Evolutionary conservation across 2,797 vertebrate genomes (phyloP), one percentile per base, ranked within the genome.

Genomic region (Neomorphus geoffroyi): DNA sequence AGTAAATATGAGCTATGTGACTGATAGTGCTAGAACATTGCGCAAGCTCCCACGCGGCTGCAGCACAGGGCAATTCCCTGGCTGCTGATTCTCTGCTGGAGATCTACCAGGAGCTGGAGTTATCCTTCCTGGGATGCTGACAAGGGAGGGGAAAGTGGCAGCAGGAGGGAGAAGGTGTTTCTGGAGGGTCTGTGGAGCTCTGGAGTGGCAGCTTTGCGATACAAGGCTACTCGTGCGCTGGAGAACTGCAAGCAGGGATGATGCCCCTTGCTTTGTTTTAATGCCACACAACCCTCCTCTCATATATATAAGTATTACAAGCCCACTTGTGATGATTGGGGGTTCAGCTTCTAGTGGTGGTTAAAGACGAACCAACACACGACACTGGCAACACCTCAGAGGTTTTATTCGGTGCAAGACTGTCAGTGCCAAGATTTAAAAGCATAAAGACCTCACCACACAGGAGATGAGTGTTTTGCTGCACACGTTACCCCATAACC

Each of bases 1-100:
- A 73, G 95, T 54, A 95, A 95, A 62, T 69, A 32, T 37, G 79
- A 96, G 93, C 4, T 41, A 93, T 67, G 95, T 82, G 94, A 80
- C 86, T 74, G 94, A 96, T 48, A 88, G 90, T 1, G 11, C 9
- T 22, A 53, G 92, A 90, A 78, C 60, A 75, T 83, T 61, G 84
- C 32, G 11, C 65, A 41, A 80, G 86, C 65, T 92, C 87, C 83
- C 53, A n/a, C 24, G 1, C 14, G n/a, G 10, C 33, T 43, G 56
- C 8, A 7, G 71, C 3, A 35, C 48, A 45, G 32, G 87, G 67
- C 61, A n/a, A 53, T 70, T 90, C 93, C 92, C 92, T 19, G 28
- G 77, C 79, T 77, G 66, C 79, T 91, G 39, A 87, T 73, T 90
- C 86, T 83, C 81, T 60, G 60, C 71, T 66, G 75, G 75, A 91